Evolutionary conservation across 2,888 invertebrate species (phyloP).

Genomic region (Brachycybe producta): DNA sequence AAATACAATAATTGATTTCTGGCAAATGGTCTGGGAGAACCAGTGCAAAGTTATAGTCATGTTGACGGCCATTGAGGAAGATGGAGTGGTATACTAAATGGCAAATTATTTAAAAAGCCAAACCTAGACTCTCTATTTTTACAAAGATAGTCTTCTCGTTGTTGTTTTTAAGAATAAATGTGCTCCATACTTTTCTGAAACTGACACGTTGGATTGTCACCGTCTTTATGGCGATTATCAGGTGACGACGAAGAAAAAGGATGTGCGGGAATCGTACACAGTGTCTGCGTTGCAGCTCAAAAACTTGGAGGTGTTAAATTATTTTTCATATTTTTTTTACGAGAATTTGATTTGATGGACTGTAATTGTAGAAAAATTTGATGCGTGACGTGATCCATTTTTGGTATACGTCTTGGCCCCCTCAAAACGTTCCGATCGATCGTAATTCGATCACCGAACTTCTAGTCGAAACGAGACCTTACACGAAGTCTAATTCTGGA

Average conservation of each 20-base stretch:
- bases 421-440: constrained; percentile 71
- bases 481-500: constrained; percentile 44
- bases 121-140: neutral
- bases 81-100: constrained; percentile 56
- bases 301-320: constrained; percentile 31
- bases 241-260: constrained; percentile 72
- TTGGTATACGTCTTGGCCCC: constrained; percentile 86
- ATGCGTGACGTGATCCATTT: constrained; percentile 79
- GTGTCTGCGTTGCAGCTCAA: constrained; percentile 72
- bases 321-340: neutral
- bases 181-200: constrained; percentile 79
- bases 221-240: constrained; percentile 76
- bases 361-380: constrained; percentile 50
- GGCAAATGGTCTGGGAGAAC: constrained; percentile 95
- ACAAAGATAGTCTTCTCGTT: too few species aligned
- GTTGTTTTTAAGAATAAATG: constrained; percentile 60
- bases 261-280: constrained; percentile 80
- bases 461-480: constrained; percentile 63
- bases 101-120: neutral
- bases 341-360: neutral
- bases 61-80: constrained; percentile 79
- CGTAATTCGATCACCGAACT: constrained; percentile 73
- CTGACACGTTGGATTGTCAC: constrained; percentile 79
- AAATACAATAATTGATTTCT: constrained; percentile 72
- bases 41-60: constrained; percentile 75